Conservation (phyloP, 2,888 invertebrate species). For the Hirtodrosophila cameraria region DNA sequence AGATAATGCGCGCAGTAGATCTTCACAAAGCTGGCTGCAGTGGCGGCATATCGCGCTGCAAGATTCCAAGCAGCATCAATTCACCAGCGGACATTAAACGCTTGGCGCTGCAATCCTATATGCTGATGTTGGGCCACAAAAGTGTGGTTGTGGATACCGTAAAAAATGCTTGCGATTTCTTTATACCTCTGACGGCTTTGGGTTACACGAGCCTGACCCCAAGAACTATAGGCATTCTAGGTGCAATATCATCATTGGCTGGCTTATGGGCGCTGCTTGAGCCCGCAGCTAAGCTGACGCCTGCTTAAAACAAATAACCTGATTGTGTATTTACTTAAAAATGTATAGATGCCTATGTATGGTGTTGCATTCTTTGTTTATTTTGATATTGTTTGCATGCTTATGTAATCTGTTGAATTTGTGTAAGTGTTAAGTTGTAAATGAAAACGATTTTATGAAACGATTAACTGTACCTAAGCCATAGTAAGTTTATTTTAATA, state of each 20-base stretch:
- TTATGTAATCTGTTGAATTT: slow-evolving; percentile 35
- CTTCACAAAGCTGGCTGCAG: slow-evolving; percentile 84
- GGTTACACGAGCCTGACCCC: slow-evolving; percentile 92
- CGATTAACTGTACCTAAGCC: slow-evolving; percentile 11
- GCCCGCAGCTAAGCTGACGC: slow-evolving; percentile 91
- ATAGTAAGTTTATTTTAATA: slow-evolving; percentile 4
- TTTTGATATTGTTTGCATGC: slow-evolving; percentile 27
- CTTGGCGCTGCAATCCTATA: slow-evolving; percentile 74
- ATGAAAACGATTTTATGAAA: slow-evolving; percentile 45
- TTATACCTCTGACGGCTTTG: slow-evolving; percentile 92
- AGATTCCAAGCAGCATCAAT: slow-evolving; percentile 67
- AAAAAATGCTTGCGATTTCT: slow-evolving; percentile 94
- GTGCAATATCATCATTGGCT: slow-evolving; percentile 91
- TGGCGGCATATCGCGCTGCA: slow-evolving; percentile 77
- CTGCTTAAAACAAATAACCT: slow-evolving; percentile 83
- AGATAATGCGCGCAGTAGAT: slow-evolving; percentile 88
- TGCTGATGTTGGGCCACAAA: slow-evolving; percentile 84
- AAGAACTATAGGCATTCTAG: slow-evolving; percentile 90
- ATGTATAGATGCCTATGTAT: slow-evolving; percentile 16
- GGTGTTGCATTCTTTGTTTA: slow-evolving; percentile 19
- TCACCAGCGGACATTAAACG: slow-evolving; percentile 70
- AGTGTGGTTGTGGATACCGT: slow-evolving; percentile 92
- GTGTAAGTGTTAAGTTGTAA: slow-evolving; percentile 38
- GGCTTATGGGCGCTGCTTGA: slow-evolving; percentile 91
- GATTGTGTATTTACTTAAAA: slow-evolving; percentile 17